Evolutionary conservation across 2,888 invertebrate genomes (phyloP).

Genomic region (Amitus sp.): DNA sequence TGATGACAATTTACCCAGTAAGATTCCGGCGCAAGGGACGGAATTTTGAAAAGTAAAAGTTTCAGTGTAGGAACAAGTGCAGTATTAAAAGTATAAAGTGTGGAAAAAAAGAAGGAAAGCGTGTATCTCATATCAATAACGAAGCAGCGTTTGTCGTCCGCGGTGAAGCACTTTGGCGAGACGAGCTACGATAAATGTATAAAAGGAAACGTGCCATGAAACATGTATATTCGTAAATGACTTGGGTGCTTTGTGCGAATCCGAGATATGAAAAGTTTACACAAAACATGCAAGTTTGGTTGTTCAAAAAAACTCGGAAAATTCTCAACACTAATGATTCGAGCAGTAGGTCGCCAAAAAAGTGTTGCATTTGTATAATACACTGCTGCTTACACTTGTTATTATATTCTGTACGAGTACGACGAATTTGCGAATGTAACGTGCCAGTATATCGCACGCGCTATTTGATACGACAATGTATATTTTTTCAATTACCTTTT

Average conservation of each 20-base stretch:
- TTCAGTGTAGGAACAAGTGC: conserved; percentile 27
- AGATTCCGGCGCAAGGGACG: no score
- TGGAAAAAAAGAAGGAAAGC: conserved; percentile 16
- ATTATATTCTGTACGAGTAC: conserved; percentile 28
- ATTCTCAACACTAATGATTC: no score
- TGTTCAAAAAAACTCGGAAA: no score
- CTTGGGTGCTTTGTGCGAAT: conserved; percentile 38
- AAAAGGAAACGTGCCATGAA: conserved; percentile 51
- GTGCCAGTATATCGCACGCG: conserved; percentile 22
- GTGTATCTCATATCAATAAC: conserved; percentile 27
- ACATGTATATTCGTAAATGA: conserved; percentile 37
- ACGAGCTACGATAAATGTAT: conserved; percentile 44
- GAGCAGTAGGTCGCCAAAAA: conserved; percentile 14
- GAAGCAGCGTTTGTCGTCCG: conserved; percentile 37
- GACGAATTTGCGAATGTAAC: conserved; percentile 21
- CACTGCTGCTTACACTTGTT: no score
- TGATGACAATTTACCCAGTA: no score
- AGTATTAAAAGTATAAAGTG: conserved; percentile 35
- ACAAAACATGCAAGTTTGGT: no score
- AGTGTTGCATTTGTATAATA: conserved; percentile 24
- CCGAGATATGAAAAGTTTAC: conserved; percentile 21
- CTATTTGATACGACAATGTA: conserved; percentile 46
- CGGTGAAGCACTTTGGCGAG: conserved; percentile 24
- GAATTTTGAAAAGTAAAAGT: no score
- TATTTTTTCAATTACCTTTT: conserved; percentile 50